These are phyloP conservation scores for Amaurobius ferox DNA, from an alignment of 2,888 invertebrate species.

Conservation along the genomic window DNA sequence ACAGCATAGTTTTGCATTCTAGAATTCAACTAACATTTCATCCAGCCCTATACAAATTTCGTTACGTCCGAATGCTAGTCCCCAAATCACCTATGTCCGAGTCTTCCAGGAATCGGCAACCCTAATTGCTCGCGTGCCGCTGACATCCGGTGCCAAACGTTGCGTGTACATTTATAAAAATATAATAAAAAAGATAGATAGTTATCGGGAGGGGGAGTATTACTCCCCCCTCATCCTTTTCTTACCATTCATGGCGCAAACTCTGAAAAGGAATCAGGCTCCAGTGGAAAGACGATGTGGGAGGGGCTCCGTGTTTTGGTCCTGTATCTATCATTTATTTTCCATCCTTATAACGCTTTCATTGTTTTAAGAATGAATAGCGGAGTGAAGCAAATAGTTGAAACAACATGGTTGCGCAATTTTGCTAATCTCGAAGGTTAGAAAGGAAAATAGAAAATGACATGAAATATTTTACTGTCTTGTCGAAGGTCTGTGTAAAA, in stretches of 20 bases:
- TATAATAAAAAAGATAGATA: background rate
- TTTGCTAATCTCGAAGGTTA: too few relatives aligned
- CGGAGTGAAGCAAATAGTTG: background rate
- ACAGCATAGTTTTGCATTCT: too few relatives aligned
- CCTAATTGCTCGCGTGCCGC: conserved; percentile 69
- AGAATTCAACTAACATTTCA: too few relatives aligned
- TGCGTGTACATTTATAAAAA: conserved; percentile 32
- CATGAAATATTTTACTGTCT: too few relatives aligned
- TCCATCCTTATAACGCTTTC: background rate
- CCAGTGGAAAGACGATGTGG: conserved; percentile 58
- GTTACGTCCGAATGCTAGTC: too few relatives aligned
- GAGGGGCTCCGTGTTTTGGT: conserved; percentile 17
- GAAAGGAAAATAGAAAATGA: too few relatives aligned
- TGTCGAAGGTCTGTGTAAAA: too few relatives aligned
- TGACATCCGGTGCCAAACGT: conserved; percentile 59
- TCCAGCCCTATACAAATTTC: too few relatives aligned
- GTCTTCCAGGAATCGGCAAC: conserved; percentile 58
- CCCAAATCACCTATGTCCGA: background rate
- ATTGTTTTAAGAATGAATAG: conserved; percentile 7
- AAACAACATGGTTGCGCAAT: background rate
- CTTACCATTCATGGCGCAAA: conserved; percentile 39
- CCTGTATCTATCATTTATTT: background rate
- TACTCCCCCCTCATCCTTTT: conserved; percentile 21
- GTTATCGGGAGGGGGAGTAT: conserved; percentile 7
- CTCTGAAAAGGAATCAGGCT: conserved; percentile 62